Evolutionary conservation across 2,113 vertebrate genomes (phyloP).

Genomic region (Eurystomus gularis): DNA sequence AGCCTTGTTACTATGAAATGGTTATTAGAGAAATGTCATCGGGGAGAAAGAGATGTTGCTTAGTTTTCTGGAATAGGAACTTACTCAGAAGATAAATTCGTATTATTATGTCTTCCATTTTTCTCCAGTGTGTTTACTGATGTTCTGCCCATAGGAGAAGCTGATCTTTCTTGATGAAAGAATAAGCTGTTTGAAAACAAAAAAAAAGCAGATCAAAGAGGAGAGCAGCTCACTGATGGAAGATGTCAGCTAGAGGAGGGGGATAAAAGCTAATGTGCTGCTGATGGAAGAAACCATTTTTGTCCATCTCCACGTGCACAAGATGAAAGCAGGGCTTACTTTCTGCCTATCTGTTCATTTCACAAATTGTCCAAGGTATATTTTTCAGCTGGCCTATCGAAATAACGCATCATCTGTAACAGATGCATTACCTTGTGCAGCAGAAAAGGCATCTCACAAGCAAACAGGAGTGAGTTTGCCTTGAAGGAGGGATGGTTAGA

Average conservation of each 20-base stretch:
- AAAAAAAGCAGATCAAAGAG: slow-evolving; percentile 39
- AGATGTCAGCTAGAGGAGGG: not conserved
- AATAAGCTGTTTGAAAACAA: slow-evolving; percentile 32
- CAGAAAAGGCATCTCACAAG: not conserved
- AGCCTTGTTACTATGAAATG: slow-evolving; percentile 19
- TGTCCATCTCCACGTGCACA: not conserved
- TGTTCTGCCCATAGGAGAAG: slow-evolving; percentile 26
- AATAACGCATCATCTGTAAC: not conserved
- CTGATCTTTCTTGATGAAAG: slow-evolving; percentile 19
- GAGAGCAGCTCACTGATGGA: not conserved
- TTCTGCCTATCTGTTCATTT: not conserved
- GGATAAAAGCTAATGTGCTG: not conserved
- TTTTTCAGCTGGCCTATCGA: not conserved
- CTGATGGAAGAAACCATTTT: not conserved
- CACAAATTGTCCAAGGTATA: not conserved
- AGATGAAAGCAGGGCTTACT: not conserved
- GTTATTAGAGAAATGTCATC: slow-evolving; percentile 24
- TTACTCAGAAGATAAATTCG: slow-evolving; percentile 37
- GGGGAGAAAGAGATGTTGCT: slow-evolving; percentile 17
- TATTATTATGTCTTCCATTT: slow-evolving; percentile 22
- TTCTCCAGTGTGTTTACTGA: not conserved
- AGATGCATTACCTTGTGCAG: not conserved
- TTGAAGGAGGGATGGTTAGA: not conserved
- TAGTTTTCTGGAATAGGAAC: slow-evolving; percentile 46
- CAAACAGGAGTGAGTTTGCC: not conserved